Percentiles rank a stretch among this genome's conserved stretches.
Conservation (phyloP, 2,888 invertebrate species). For the Agrochola macilenta region DNA sequence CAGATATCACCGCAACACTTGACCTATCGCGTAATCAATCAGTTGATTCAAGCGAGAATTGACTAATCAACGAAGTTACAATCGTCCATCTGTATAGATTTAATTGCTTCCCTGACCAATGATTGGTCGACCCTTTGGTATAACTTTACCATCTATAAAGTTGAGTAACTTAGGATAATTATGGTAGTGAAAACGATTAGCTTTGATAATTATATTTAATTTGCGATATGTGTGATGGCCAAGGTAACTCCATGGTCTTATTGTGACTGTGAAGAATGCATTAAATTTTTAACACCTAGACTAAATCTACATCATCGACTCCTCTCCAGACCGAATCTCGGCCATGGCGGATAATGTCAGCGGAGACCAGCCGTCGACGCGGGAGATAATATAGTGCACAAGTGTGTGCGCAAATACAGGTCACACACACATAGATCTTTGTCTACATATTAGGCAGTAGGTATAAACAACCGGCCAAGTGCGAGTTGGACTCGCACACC, state of each 20-base stretch:
- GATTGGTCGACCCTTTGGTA: constrained; percentile 34
- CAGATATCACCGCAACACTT: constrained; percentile 15
- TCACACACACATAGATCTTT: too few relatives aligned
- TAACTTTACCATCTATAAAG: constrained; percentile 23
- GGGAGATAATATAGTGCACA: too few relatives aligned
- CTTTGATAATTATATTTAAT: background rate
- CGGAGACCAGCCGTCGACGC: too few relatives aligned
- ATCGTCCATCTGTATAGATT: constrained; percentile 44
- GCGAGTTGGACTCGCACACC: too few relatives aligned
- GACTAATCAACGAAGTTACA: constrained; percentile 58
- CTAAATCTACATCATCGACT: too few relatives aligned
- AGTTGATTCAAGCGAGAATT: constrained; percentile 44
- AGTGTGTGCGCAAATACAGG: too few relatives aligned
- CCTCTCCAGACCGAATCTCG: too few relatives aligned
- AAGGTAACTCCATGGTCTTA: background rate
- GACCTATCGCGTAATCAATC: constrained; percentile 57
- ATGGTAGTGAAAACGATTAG: background rate
- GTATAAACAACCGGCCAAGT: too few relatives aligned
- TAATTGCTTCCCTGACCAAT: constrained; percentile 47
- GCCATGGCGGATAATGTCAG: too few relatives aligned
- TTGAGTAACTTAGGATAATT: constrained; percentile 14
- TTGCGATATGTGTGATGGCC: background rate
- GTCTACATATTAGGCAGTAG: too few relatives aligned
- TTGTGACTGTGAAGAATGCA: background rate
- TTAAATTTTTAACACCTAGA: background rate